phyloP scores from a whole-genome alignment of 2,797 vertebrate species.

The Neopelma chrysocephalum region DNA sequence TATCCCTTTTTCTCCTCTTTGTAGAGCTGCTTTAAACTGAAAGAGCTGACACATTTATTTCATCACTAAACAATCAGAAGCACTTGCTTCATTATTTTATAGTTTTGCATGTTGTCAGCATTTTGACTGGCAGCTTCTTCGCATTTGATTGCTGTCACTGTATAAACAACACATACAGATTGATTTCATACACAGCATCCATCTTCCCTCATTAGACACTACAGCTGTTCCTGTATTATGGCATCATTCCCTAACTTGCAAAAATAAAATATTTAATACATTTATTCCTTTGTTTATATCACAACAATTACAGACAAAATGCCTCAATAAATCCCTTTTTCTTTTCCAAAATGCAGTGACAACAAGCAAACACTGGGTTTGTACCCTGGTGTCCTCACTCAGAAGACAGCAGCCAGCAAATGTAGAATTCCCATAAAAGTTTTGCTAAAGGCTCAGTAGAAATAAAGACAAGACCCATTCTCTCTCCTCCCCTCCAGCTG shows the following conservation, averaged over 20 bases:
- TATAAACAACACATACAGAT: background rate
- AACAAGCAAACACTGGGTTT: background rate
- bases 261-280: constrained; percentile 31
- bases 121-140: constrained; percentile 28
- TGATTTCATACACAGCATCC: constrained; percentile 27
- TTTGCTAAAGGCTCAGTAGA: background rate
- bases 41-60: constrained; percentile 3
- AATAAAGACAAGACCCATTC: background rate
- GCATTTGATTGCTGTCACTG: constrained; percentile 11
- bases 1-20: background rate
- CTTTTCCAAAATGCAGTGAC: background rate
- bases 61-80: background rate
- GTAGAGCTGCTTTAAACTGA: background rate
- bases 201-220: constrained; percentile 35
- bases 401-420: background rate
- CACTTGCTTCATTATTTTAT: background rate
- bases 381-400: background rate
- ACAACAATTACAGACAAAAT: background rate
- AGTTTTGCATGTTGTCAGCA: constrained; percentile 26
- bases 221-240: constrained; percentile 10
- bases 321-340: background rate
- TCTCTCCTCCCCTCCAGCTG: background rate
- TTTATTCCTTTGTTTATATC: constrained; percentile 9
- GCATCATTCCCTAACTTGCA: background rate
- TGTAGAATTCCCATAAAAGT: background rate